Conservation (phyloP, 2,113 vertebrate species). For the Otolemur garnettii region DNA sequence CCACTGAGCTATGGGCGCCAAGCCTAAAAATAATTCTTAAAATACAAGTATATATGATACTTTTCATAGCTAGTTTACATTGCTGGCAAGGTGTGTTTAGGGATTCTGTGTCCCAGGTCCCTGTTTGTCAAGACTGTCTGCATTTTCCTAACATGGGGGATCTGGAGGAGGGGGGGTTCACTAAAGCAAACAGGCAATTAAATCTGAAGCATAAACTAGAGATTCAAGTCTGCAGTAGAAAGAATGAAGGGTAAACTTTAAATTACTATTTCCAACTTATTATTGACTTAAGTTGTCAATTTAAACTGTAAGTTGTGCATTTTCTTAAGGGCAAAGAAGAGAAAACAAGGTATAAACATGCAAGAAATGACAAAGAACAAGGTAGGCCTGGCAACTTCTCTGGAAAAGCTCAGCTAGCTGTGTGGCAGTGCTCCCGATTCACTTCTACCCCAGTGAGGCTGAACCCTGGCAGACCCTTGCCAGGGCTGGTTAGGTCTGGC, state of each 20-base stretch:
- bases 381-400: not conserved
- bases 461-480: not conserved
- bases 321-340: not conserved
- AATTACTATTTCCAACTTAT: not conserved
- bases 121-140: not conserved
- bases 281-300: not conserved
- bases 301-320: not conserved
- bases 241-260: not conserved
- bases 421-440: not conserved
- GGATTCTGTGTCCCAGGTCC: not conserved
- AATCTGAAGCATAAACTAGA: too few relatives aligned
- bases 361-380: not conserved
- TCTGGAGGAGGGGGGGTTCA: too few relatives aligned
- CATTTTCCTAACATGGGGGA: not conserved
- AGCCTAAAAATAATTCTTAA: not conserved
- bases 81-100: not conserved
- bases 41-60: not conserved
- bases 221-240: not conserved
- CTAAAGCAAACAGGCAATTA: not conserved
- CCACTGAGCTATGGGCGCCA: too few relatives aligned
- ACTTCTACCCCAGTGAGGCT: not conserved
- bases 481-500: not conserved
- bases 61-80: not conserved
- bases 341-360: not conserved
- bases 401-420: not conserved